phyloP scores from a whole-genome alignment of 2,888 invertebrate species.

The Cryptocephalus primarius region DNA sequence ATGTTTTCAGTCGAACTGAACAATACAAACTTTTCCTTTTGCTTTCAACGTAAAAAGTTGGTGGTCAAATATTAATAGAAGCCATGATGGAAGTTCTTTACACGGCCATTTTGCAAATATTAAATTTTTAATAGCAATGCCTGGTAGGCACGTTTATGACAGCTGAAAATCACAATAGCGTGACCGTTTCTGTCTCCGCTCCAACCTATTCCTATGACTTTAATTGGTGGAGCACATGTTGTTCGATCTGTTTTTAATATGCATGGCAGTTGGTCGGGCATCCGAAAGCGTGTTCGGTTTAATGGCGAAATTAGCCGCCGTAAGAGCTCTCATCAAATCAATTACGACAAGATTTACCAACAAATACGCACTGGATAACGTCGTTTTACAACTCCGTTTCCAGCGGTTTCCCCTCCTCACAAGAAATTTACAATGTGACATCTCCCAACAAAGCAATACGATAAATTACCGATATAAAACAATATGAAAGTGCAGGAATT shows the following conservation, averaged over 20 bases:
- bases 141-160: background rate
- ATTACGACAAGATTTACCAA: constrained; percentile 30
- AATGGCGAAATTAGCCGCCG: constrained; percentile 26
- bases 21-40: too few relatives aligned
- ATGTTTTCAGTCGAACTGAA: too few relatives aligned
- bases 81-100: too few relatives aligned
- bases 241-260: constrained; percentile 7
- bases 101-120: too few relatives aligned
- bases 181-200: background rate
- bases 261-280: constrained; percentile 1
- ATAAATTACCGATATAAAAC: constrained; percentile 39
- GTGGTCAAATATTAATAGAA: too few relatives aligned
- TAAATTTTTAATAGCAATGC: too few relatives aligned
- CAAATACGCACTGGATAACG: constrained; percentile 16
- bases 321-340: constrained; percentile 27
- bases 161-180: background rate
- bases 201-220: background rate
- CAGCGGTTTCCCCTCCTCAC: background rate
- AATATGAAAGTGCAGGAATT: constrained; percentile 35
- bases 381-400: constrained; percentile 10
- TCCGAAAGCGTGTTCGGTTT: constrained; percentile 19
- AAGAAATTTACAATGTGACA: constrained; percentile 17
- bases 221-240: constrained; percentile 14
- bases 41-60: too few relatives aligned
- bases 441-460: constrained; percentile 36